These are phyloP conservation scores for human DNA, from an alignment of 2,113 vertebrate species.

Conservation along the genomic window DNA sequence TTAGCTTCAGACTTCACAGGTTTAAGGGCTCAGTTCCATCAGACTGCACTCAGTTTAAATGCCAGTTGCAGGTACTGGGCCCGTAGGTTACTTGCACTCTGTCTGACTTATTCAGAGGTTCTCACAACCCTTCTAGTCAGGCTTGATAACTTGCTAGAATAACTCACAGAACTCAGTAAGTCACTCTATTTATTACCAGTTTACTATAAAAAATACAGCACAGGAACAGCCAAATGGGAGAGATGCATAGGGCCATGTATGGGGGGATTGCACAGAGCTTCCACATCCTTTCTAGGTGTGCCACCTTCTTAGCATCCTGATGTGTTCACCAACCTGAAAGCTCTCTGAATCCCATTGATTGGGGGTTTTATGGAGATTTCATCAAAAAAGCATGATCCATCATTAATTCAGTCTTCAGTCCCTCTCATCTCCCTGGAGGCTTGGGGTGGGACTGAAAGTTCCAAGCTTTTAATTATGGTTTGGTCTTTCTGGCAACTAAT, in stretches of 20 bases:
- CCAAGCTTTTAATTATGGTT: neutral
- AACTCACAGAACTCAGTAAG: neutral
- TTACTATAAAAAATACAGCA: neutral
- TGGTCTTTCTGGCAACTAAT: neutral
- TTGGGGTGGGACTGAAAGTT: neutral
- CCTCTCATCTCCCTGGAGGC: neutral
- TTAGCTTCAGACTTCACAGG: neutral
- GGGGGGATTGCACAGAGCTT: neutral
- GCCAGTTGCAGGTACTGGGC: neutral
- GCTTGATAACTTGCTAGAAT: neutral
- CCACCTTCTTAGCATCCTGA: neutral
- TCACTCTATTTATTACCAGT: neutral
- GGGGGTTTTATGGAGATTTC: neutral
- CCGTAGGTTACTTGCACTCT: neutral
- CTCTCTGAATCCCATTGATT: neutral
- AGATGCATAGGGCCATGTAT: neutral
- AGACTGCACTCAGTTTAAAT: neutral
- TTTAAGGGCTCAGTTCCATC: neutral
- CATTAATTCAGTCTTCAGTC: neutral
- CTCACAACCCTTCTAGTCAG: neutral
- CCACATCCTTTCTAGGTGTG: neutral
- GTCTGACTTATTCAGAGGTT: neutral
- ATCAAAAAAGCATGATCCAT: neutral
- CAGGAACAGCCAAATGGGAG: too few species aligned
- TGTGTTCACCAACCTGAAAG: neutral